These are phyloP conservation scores for Trypoxylon attenuatum DNA, from an alignment of 2,888 invertebrate species.

Conservation along the genomic window DNA sequence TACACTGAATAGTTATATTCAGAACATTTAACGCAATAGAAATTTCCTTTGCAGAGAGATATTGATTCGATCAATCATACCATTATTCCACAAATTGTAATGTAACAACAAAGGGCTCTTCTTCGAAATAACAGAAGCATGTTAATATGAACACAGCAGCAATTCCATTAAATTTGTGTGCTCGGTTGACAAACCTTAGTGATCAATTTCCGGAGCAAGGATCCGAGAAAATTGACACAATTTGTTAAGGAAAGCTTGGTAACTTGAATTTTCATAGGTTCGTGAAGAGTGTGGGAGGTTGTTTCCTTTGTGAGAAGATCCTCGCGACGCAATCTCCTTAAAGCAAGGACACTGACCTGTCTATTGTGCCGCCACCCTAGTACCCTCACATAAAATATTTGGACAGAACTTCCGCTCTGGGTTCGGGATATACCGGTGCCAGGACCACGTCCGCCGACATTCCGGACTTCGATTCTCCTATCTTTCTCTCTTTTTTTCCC, in stretches of 20 bases:
- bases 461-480: neutral
- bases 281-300: constrained; percentile 22
- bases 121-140: too few relatives aligned
- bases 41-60: too few relatives aligned
- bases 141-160: too few relatives aligned
- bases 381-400: constrained; percentile 45
- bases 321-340: constrained; percentile 35
- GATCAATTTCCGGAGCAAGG: neutral
- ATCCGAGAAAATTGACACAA: constrained; percentile 6
- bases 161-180: neutral
- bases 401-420: constrained; percentile 52
- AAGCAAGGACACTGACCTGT: constrained; percentile 39
- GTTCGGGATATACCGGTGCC: constrained; percentile 25
- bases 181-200: too few relatives aligned
- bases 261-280: constrained; percentile 11
- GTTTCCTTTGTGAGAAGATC: constrained; percentile 25
- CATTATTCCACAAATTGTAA: too few relatives aligned
- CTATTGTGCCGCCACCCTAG: constrained; percentile 33
- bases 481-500: neutral
- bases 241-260: constrained; percentile 14
- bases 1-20: too few relatives aligned
- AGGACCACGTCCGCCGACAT: constrained; percentile 8
- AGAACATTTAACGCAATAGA: too few relatives aligned
- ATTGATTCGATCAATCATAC: too few relatives aligned
- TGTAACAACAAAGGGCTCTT: too few relatives aligned